Base-by-base conservation (phyloP, 1,140 invertebrate genomes). In the Idris sp. region DNA sequence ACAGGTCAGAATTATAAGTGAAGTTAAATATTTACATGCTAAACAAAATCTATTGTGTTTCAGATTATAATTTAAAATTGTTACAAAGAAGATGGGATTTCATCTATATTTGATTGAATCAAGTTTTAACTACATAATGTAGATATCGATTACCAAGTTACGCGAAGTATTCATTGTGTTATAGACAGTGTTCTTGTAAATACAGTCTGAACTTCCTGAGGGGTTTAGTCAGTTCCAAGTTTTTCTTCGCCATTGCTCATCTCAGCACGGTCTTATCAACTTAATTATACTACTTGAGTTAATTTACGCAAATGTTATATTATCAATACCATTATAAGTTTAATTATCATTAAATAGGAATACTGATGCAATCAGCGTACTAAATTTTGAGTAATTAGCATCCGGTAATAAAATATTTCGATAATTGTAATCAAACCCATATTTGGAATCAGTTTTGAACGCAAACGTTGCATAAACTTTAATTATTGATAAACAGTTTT, bases 261-360 rank as follows among this genome's bases (percentile, higher is more conserved):
- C 48, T 38, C 15, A 26, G 19, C 18, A 4, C 6, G 16, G 48
- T 26, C 48, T 51, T 51, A 51, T 51, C 48, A 51, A 18, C 25
- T 14, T 30, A 38, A 53, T 53, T 53, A 40, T 9, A 16, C 14
- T 40, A 30, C 30, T 53, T 38, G 18, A 51, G 31, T 51, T 40
- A 40, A 40, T 53, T 53, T 53, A 38, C 10, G 25, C 3, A n/a
- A 11, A 15, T 53, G 25, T 53, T 40, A 53, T 40, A 14, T 53
- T 56, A 56, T 56, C 51, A 56, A 43, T 56, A 31, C 15, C 19
- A 30, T 56, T 43, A 43, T 31, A 14, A 31, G 1, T 4, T 10
- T 6, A 31, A 41, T 56, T 56, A 43, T 30, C 38, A 31, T 56
- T 28, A 56, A 56, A 41, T 43, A 31, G 51, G 26, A 22, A 19